Evolutionary conservation across 2,113 vertebrate genomes (phyloP), one percentile per base, ranked within the genome.

Genomic region (Ictalurus furcatus): DNA sequence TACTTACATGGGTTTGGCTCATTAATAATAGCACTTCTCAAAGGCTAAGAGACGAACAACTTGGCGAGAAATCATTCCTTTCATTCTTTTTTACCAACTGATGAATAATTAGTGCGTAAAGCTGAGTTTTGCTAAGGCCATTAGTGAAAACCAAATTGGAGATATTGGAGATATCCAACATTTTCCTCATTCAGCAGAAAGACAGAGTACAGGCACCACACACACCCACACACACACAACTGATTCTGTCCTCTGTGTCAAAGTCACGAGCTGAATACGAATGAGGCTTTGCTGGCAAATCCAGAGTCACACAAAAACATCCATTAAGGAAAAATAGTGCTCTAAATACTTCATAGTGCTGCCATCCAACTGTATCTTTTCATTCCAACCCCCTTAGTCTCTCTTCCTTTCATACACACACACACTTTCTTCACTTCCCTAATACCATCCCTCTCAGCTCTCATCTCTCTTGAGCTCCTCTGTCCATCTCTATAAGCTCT

Each of bases 201-300:
- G 37, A 79, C 19, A 19, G 14, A n/a, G 25, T 59, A 52, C 85
- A 87, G 78, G 28, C 78, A 2, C 76, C 23, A 19, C 73, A 7
- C 82, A 13, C 23, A 40, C 63, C 17, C 16, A 21, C 30, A 21
- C 44, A 63, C 30, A 63, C 81, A 83, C 81, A 63, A 85, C 25
- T 54, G 30, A 88, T 88, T 80, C 11, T 87, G 86, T 61, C 76
- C 76, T 81, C 86, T 67, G 19, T 87, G 86, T 87, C 76, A 87
- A 63, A 87, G 86, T 67, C 86, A 87, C 67, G 76, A 81, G 61
- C 74, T 16, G 61, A 87, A 87, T 81, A 28, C 23, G 23, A 88
- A 88, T 71, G 30, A 71, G 76, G 59, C 76, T 67, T 67, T 81
- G 40, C 85, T 87, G 40, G 37, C 85, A 28, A 76, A 79, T 80